Evolutionary conservation across 2,797 vertebrate species (phyloP), one percentile per base, ranked within the genome.

Genomic region (Sebastolobus altivelis): DNA sequence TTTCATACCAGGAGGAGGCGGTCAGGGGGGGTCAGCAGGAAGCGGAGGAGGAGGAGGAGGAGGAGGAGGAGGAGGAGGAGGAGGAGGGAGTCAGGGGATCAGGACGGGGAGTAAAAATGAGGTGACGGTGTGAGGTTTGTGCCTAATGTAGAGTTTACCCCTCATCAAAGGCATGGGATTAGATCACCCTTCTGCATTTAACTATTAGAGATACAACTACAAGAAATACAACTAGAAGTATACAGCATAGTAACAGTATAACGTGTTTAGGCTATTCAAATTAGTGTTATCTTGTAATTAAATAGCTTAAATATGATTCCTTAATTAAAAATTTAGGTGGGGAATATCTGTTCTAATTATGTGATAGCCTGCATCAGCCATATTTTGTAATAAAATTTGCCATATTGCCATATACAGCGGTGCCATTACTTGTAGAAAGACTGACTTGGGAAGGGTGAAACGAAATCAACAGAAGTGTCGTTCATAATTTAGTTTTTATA

Each of bases 41-140:
- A 96, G 91, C 68, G 94, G 87, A 87, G 95, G 94, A 86, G 94
- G 94, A 25, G 25, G 25, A 25, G 25, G 25, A 25, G 25, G 25
- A 25, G 25, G 25, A 25, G 25, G 90, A 87, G 75, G 93, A 16
- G 95, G 8, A 88, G 96, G 90, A 90, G 96, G 91, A 68, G 94
- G 87, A 87, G 95, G 94, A 86, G 94, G 94, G 58, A 97, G 95
- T 74, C 97, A 97, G 91, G 97, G 97, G 66, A 95, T 97, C 91
- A 96, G 97, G 87, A 98, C 97, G 0, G 97, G 97, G 68, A 98
- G 97, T 94, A 98, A 98, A 95, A 98, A 97, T 63, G 97, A 98
- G 93, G 97, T 98, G 90, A 98, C 97, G 1, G 97, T 98, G 93
- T 97, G 93, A 96, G 87, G 83, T 85, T 40, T 80, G 87, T 90